Evolutionary conservation across 2,113 vertebrate species (phyloP).

Genomic region (Mirounga angustirostris): DNA sequence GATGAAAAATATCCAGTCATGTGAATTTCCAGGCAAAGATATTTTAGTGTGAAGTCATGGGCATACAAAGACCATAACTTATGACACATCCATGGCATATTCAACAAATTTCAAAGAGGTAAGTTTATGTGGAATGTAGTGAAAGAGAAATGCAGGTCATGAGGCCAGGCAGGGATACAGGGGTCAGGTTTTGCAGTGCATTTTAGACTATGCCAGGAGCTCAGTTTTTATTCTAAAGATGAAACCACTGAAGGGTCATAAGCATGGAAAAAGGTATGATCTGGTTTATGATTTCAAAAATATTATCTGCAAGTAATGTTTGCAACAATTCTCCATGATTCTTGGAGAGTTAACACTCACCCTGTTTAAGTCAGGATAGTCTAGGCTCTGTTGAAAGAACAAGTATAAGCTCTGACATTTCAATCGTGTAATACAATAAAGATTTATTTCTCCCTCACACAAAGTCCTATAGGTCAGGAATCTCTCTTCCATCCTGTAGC

Average conservation of each 20-base stretch:
- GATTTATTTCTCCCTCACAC: neutral
- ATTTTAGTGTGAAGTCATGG: neutral
- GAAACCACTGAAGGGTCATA: neutral
- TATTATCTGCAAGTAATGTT: neutral
- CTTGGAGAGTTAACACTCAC: neutral
- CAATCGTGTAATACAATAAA: neutral
- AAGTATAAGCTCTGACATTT: constrained; percentile 23
- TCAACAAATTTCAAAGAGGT: neutral
- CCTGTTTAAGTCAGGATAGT: neutral
- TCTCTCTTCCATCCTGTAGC: neutral
- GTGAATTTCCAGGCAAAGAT: neutral
- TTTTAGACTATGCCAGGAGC: neutral
- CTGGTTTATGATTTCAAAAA: constrained; percentile 32
- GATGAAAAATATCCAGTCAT: neutral
- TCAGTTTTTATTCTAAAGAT: constrained; percentile 46
- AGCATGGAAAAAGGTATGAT: neutral
- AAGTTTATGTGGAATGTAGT: neutral
- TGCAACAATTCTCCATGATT: neutral
- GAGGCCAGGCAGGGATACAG: neutral
- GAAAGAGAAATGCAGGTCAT: neutral
- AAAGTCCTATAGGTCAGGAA: neutral
- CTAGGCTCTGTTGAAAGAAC: neutral
- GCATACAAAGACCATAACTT: neutral
- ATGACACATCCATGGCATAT: neutral
- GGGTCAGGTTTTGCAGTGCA: neutral